These are phyloP conservation scores for Ophioninae sp. DNA, from an alignment of 2,888 invertebrate species.

Conservation along the genomic window DNA sequence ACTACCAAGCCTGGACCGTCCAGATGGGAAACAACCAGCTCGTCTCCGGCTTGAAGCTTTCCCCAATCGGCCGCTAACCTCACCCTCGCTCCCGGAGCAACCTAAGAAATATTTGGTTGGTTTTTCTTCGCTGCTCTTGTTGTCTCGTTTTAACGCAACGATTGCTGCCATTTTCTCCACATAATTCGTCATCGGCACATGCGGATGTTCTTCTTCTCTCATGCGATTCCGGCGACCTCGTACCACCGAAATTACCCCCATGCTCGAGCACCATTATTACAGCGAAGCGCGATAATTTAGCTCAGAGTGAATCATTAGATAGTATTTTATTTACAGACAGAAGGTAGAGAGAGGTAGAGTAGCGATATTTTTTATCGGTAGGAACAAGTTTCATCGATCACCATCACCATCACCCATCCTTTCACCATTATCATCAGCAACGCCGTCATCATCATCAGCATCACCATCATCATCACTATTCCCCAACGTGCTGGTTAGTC, in stretches of 20 bases:
- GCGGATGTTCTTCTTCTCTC: slow-evolving; percentile 33
- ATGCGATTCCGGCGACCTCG: slow-evolving; percentile 36
- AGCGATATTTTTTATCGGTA: slow-evolving; percentile 36
- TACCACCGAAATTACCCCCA: slow-evolving; percentile 51
- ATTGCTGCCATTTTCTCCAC: not conserved
- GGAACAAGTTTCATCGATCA: slow-evolving; percentile 43
- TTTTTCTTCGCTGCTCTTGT: not conserved
- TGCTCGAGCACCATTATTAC: slow-evolving; percentile 61
- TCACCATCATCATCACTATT: slow-evolving; percentile 31
- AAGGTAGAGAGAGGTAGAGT: slow-evolving; percentile 34
- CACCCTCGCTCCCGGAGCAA: slow-evolving; percentile 78
- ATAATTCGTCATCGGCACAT: slow-evolving; percentile 26
- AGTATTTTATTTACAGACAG: slow-evolving; percentile 41
- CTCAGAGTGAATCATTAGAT: slow-evolving; percentile 49
- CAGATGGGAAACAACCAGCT: slow-evolving; percentile 76
- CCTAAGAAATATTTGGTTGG: slow-evolving; percentile 68
- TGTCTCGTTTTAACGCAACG: slow-evolving; percentile 31
- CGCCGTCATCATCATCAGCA: slow-evolving; percentile 58
- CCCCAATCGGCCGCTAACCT: slow-evolving; percentile 79
- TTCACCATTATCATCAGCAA: slow-evolving; percentile 27
- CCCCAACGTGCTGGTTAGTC: slow-evolving; percentile 65
- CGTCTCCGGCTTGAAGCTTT: slow-evolving; percentile 77
- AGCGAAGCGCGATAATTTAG: slow-evolving; percentile 56
- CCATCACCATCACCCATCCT: slow-evolving; percentile 55
- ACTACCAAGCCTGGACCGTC: slow-evolving; percentile 79